These are phyloP conservation scores for Paramuricea clavata DNA, from an alignment of 92 coral and sea anemone genomes.

Conservation along the genomic window DNA sequence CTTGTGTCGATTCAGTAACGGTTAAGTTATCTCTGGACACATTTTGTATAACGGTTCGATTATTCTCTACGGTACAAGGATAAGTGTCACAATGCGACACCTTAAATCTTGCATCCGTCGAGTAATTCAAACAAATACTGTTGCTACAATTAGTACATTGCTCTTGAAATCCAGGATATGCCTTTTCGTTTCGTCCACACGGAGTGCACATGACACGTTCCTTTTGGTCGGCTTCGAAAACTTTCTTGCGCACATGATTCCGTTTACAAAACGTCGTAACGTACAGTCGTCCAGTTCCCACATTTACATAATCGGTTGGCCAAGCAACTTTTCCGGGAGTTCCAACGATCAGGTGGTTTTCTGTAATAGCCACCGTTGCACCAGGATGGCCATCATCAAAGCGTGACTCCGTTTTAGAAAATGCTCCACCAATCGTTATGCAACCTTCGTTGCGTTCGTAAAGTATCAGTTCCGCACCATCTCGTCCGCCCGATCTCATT, in stretches of 20 bases:
- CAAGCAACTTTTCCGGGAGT: constrained; percentile 82
- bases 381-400: constrained; percentile 83
- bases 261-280: constrained; percentile 78
- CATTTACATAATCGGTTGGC: constrained; percentile 77
- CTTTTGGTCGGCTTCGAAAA: constrained; percentile 56
- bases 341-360: constrained; percentile 77
- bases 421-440: constrained; percentile 73
- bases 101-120: background rate
- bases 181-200: constrained; percentile 78
- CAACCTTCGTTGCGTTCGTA: constrained; percentile 63
- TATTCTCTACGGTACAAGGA: background rate
- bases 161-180: constrained; percentile 85
- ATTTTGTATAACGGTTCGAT: constrained; percentile 11
- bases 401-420: constrained; percentile 74
- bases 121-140: constrained; percentile 15
- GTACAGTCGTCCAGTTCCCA: constrained; percentile 92
- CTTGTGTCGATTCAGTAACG: constrained; percentile 17
- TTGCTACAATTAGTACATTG: constrained; percentile 65
- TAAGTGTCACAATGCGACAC: constrained; percentile 30
- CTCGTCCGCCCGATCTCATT: constrained; percentile 77
- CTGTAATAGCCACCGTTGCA: constrained; percentile 73
- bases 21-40: constrained; percentile 25
- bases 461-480: constrained; percentile 82
- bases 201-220: constrained; percentile 74
- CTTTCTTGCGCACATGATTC: constrained; percentile 71